Evolutionary conservation across 2,797 vertebrate genomes (phyloP), one percentile per base, ranked within the genome.

Genomic region (Lerista edwardsae): DNA sequence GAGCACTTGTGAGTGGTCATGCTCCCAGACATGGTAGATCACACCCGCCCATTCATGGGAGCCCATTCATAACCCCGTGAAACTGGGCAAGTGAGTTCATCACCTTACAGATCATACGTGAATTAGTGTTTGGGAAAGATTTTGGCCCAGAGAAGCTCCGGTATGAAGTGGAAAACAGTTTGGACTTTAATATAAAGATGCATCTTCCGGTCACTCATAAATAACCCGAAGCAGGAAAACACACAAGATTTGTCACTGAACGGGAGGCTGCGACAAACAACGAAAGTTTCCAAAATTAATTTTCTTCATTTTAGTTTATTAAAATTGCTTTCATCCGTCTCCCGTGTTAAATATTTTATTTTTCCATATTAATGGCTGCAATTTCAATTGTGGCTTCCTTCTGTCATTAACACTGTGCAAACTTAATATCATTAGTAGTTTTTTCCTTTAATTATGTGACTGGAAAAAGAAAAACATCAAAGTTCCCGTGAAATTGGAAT

Each of bases 391-490:
- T 93, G 93, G 95, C 95, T 96, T 95, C 93, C 95, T 96, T 95
- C 96, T 97, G 96, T 97, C 96, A 96, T 97, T 97, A 97, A 96
- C 96, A 96, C 96, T 96, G 96, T 96, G 97, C 96, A 96, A 97
- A 97, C 96, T 96, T 97, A 96, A 97, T 97, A 96, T 97, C 96
- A 96, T 97, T 97, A 97, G 96, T 95, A 96, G 96, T 95, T 97
- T 97, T 94, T 96, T 96, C 96, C 96, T 95, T 97, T 97, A 97
- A 97, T 97, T 97, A 97, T 96, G 96, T 96, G 96, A 97, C 96
- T 95, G 92, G 95, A 86, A 94, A 95, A 96, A 96, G 96, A 97
- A 96, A 97, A 96, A 96, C 96, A 96, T 96, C 96, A 96, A 97
- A 97, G 96, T 97, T 97, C 96, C 96, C 95, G 91, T 96, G 96